Evolutionary conservation across 2,888 invertebrate genomes (phyloP), one percentile per base, ranked within the genome.

Genomic region (Hyalella azteca): DNA sequence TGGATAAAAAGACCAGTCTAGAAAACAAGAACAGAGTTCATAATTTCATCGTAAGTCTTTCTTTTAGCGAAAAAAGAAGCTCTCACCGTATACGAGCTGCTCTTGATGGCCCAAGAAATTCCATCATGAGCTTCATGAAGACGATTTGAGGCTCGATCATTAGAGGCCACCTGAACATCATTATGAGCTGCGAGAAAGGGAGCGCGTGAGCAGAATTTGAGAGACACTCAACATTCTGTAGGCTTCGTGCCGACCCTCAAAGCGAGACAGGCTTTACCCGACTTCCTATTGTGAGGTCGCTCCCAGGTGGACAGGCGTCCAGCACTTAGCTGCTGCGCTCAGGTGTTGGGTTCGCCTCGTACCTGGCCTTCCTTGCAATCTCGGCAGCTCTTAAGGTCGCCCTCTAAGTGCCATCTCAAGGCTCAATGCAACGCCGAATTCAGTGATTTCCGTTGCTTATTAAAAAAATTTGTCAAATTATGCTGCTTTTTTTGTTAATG

Each of bases 121-220:
- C 29, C 66, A 29, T 66, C 66, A 66, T 66, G 66, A 15, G 9
- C 66, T 36, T 66, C 66, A 66, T 66, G 66, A 66, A 66, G 36
- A 66, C 66, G 36, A 66, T 66, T 66, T 39, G 29, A 66, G 36
- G 66, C 36, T 36, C 36, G 36, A 66, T 66, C 66, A 66, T 66
- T 66, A 66, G 66, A 66, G 66, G 36, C 66, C 66, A 36, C 66
- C 66, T n/a, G 36, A 66, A 66, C 66, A 66, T 66, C 66, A 66
- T 66, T 66, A 66, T 66, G 66, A 66, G 66, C 36, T 32, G 19
- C 66, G 66, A 32, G 66, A 29, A 19, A 66, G 66, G 32, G 66
- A 66, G 66, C 36, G 29, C 66, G 66, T 66, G 66, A 66, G 66
- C 19, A 66, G 66, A 66, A 66, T 66, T 66, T 66, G 66, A 54